Conservation (phyloP, 1,140 invertebrate species). For the Sycobia sp. region DNA sequence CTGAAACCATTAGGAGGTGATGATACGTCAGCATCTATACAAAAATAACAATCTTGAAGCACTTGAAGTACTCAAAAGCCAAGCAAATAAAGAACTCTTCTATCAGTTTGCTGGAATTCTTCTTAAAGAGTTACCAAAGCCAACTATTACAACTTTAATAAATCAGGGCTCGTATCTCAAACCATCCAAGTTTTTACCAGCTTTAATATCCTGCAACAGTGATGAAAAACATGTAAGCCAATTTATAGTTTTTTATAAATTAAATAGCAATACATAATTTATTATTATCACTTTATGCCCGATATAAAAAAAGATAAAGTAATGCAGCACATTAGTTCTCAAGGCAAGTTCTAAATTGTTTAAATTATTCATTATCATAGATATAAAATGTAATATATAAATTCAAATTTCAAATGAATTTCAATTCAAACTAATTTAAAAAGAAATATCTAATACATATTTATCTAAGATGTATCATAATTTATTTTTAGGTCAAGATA, state of each 20-base stretch:
- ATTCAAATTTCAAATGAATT: slow-evolving; percentile 12
- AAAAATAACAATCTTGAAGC: slow-evolving; percentile 77
- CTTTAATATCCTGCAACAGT: slow-evolving; percentile 72
- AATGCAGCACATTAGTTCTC: slow-evolving; percentile 81
- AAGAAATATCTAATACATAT: background rate
- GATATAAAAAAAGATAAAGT: slow-evolving; percentile 74
- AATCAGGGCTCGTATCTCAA: slow-evolving; percentile 74
- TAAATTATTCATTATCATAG: background rate
- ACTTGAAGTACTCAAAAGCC: slow-evolving; percentile 73
- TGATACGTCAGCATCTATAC: slow-evolving; percentile 86
- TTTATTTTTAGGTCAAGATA: slow-evolving; percentile 61
- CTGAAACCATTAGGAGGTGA: slow-evolving; percentile 87
- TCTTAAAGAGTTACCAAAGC: slow-evolving; percentile 81
- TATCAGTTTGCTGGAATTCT: slow-evolving; percentile 88
- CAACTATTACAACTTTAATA: slow-evolving; percentile 82
- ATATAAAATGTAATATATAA: no score
- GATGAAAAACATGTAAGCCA: slow-evolving; percentile 65
- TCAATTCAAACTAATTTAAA: slow-evolving; percentile 30
- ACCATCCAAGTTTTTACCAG: slow-evolving; percentile 81
- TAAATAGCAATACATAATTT: slow-evolving; percentile 94
- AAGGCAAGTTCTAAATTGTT: slow-evolving; percentile 66
- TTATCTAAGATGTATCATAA: background rate
- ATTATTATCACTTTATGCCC: slow-evolving; percentile 84
- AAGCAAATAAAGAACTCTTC: slow-evolving; percentile 80
- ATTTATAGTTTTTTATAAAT: slow-evolving; percentile 10